Conservation (phyloP, 2,888 invertebrate species). For the Spodoptera littoralis region DNA sequence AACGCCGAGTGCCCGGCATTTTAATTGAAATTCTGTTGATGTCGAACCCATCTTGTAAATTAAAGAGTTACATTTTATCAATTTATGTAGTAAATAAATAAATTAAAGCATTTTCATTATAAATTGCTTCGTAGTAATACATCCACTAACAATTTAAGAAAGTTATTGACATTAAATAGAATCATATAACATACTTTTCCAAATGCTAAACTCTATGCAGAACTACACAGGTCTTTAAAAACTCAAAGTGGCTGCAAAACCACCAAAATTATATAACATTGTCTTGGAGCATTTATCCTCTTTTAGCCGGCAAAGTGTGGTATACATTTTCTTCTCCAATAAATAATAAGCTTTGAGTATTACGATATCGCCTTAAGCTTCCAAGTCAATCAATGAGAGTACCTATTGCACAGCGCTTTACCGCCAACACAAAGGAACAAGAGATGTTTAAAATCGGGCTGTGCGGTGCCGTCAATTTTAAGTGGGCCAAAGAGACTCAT, state of each 20-base stretch:
- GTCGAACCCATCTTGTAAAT: slow-evolving; percentile 35
- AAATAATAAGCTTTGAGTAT: slow-evolving; percentile 24
- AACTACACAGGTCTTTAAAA: too few species aligned
- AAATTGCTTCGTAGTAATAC: too few species aligned
- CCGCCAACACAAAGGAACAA: slow-evolving; percentile 16
- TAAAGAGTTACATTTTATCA: slow-evolving; percentile 26
- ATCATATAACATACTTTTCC: too few species aligned
- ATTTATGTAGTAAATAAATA: slow-evolving; percentile 8
- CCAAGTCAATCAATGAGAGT: slow-evolving; percentile 29
- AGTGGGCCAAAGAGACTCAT: slow-evolving; percentile 18
- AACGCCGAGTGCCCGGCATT: slow-evolving; percentile 58
- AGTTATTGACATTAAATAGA: too few species aligned
- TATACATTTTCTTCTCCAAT: slow-evolving; percentile 4
- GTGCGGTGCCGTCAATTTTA: slow-evolving; percentile 28
- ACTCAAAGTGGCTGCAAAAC: too few species aligned
- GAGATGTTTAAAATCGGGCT: slow-evolving; percentile 26
- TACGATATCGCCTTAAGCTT: slow-evolving; percentile 24
- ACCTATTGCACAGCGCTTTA: background rate
- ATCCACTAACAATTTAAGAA: too few species aligned
- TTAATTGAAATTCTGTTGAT: slow-evolving; percentile 69
- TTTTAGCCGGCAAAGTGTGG: slow-evolving; percentile 1
- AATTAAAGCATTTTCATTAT: too few species aligned
- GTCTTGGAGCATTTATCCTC: too few species aligned
- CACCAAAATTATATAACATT: too few species aligned
- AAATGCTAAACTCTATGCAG: too few species aligned